These are phyloP conservation scores for Meiosimyza platycephala DNA, from an alignment of 2,888 invertebrate species.

Conservation along the genomic window DNA sequence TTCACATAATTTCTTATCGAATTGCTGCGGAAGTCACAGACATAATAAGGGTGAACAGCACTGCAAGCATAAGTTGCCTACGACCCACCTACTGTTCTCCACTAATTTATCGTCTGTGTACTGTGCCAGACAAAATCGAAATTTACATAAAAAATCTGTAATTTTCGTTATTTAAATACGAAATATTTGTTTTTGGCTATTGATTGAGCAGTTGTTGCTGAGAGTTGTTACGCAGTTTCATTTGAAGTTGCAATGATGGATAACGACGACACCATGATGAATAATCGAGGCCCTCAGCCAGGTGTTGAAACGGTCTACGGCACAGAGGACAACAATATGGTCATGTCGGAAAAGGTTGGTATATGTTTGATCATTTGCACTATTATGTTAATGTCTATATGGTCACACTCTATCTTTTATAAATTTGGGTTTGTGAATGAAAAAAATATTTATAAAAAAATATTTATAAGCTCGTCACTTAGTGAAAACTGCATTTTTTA, in stretches of 20 bases:
- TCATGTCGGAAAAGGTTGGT: slow-evolving; percentile 93
- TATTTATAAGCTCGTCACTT: too few species aligned
- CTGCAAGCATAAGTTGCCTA: slow-evolving; percentile 4
- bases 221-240: neutral
- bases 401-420: too few species aligned
- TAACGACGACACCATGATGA: slow-evolving; percentile 63
- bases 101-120: neutral
- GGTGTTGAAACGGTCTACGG: slow-evolving; percentile 90
- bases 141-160: neutral
- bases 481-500: too few species aligned
- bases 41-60: neutral
- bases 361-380: too few species aligned
- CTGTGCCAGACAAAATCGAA: neutral
- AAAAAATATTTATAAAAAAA: too few species aligned
- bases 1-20: neutral
- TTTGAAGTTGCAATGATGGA: slow-evolving; percentile 52
- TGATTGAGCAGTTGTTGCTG: slow-evolving; percentile 7
- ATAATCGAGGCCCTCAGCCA: slow-evolving; percentile 68
- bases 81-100: neutral
- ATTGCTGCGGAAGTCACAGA: neutral
- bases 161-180: too few species aligned
- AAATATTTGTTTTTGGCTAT: slow-evolving; percentile 16
- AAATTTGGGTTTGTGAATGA: too few species aligned
- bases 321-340: slow-evolving; percentile 93
- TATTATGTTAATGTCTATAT: too few species aligned